Base-by-base conservation (phyloP, 1,140 invertebrate species). In the Leptinotarsa texana region DNA sequence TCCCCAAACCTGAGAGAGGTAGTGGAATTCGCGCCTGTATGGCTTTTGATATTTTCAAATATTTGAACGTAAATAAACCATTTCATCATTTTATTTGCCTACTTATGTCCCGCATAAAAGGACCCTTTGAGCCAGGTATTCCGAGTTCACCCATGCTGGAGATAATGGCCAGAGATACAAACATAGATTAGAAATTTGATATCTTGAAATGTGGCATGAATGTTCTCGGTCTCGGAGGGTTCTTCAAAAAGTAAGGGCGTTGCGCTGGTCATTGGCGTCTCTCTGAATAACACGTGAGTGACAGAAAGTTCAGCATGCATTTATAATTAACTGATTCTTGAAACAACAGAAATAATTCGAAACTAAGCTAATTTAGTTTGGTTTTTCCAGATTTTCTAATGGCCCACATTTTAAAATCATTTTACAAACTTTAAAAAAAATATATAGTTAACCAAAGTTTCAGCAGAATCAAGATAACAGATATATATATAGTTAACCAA, bases 171-270 rank as follows among this genome's bases (percentile, higher is more conserved):
- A 47, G 24, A 72, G 71, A 72, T 63, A 57, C 71, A 72, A 72
- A 72, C 71, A 72, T 63, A 24, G 71, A 72, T 72, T 72, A 72
- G 71, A 72, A 72, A 72, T 72, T 63, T 63, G 71, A 72, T 72
- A 72, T 63, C 21, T 42, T 42, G 57, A 27, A 61, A 33, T 27
- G 69, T 61, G 51, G 61, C 21, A 5, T 72, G 51, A 42, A 47
- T 57, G 51, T 57, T 15, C 51, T 57, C n/a, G n/a, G 51, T 57
- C 33, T 42, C 17, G 51, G 51, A 57, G n/a, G 51, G 51, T 57
- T 57, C 51, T 57, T 17, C 4, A 57, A 57, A 57, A 17, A 6
- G 13, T 15, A 57, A 57, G 51, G 51, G 51, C 51, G 6, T 57
- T 57, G 15, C 15, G 51, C n/a, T 57, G 51, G n/a, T 18, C 51